Base-by-base conservation (phyloP, 30 jellyfish, hydroid and myxozoan species). In the Aurelia aurita region DNA sequence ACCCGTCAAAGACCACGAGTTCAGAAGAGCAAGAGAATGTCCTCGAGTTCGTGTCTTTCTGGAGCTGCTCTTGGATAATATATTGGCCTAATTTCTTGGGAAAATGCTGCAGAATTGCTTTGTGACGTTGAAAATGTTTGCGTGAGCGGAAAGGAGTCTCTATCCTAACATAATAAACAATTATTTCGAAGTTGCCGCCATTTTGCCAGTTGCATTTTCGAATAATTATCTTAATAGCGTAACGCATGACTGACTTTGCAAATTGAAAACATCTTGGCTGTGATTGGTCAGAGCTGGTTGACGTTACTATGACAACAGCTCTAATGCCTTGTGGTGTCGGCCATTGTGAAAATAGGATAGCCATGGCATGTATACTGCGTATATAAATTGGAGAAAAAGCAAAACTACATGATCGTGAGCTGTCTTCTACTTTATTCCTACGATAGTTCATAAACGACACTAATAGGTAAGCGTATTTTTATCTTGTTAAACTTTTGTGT, bases 261-360 rank as follows among this genome's bases (percentile, higher is more conserved):
- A 44, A 58, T 45, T 58, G 72, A 71, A 59, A 71, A 65, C 49
- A 34, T 58, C 93, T 70, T 69, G 53, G 22, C 31, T 58, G 47
- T 83, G 84, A 83, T 83, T 83, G 93, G 93, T 32, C 80, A 60
- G 76, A 18, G 53, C 93, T 71, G 87, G 87, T 71, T 77, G 96
- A 87, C 90, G 96, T 87, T 87, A 71, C 79, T 64, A 87, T 87
- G 96, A 59, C 90, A 57, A 87, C 96, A 53, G 29, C 77, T 79
- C 85, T 73, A 73, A 77, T 77, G 89, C 89, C 96, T 77, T 86
- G 89, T 77, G 90, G 90, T 75, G 90, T 87, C 86, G 86, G 96
- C 96, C 96, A 87, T 87, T 83, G 93, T 83, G 87, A 83, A 70
- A 55, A 83, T 69, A 69, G 93, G 93, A 70, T 83, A 71, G 93